phyloP scores from a whole-genome alignment of 2,888 invertebrate species.

The Girardia tigrina region DNA sequence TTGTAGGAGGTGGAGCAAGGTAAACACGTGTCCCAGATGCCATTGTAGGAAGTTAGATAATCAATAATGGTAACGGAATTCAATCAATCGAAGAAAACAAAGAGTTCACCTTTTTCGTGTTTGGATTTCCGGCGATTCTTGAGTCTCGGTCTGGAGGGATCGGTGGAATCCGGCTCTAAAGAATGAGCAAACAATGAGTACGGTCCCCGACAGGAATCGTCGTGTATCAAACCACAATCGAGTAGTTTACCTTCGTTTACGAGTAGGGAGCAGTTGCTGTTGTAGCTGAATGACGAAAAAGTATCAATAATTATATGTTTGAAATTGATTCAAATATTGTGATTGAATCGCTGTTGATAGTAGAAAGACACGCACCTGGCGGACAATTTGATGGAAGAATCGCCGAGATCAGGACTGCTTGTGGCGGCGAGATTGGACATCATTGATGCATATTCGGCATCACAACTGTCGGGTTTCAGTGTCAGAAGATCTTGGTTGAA shows the following conservation, averaged over 20 bases:
- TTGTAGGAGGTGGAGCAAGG: no score
- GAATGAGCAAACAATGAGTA: no score
- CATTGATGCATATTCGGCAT: background rate
- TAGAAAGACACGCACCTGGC: background rate
- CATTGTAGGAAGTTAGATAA: no score
- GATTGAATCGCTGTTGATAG: no score
- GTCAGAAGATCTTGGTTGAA: background rate
- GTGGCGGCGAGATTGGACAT: background rate
- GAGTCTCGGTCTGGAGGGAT: background rate
- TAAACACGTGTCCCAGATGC: no score
- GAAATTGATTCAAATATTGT: no score
- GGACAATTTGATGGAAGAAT: background rate
- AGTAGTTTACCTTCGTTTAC: background rate
- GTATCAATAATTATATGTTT: no score
- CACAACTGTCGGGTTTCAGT: background rate
- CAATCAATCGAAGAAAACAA: no score
- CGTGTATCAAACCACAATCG: no score
- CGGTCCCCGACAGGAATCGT: background rate
- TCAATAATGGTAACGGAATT: no score
- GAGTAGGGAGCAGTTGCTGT: constrained; percentile 7
- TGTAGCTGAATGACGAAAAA: constrained; percentile 16
- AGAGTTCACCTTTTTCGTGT: background rate
- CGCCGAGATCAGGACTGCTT: background rate
- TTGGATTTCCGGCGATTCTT: constrained; percentile 15
- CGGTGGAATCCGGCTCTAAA: constrained; percentile 18